Conservation (phyloP, 2,888 invertebrate genomes). For the Caprella mutica region DNA sequence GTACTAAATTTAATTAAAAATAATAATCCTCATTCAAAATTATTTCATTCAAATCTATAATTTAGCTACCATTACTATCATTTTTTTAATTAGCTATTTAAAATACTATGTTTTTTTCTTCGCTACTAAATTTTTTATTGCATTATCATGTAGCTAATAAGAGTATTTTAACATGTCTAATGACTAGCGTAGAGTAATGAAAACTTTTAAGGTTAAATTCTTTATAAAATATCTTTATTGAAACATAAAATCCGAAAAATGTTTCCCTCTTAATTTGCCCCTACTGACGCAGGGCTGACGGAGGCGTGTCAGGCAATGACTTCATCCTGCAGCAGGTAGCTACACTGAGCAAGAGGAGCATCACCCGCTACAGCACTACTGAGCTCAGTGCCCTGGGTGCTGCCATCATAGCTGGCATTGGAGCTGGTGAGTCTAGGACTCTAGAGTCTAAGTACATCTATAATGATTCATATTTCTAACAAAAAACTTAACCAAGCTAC, state of each 20-base stretch:
- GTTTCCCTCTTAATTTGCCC: neutral
- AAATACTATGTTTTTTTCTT: no score
- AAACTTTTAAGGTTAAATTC: no score
- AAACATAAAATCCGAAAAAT: neutral
- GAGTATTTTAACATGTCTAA: no score
- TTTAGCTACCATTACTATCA: neutral
- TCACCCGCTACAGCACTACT: slow-evolving; percentile 59
- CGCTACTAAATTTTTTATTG: no score
- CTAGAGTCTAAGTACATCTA: neutral
- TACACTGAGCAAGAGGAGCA: slow-evolving; percentile 60
- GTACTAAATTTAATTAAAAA: neutral
- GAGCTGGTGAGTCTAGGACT: slow-evolving; percentile 49
- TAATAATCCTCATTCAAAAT: neutral
- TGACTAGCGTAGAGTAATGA: no score
- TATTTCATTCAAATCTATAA: neutral
- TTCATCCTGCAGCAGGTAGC: slow-evolving; percentile 80
- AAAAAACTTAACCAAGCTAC: no score
- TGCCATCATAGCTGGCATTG: slow-evolving; percentile 71
- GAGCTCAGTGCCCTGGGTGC: slow-evolving; percentile 81
- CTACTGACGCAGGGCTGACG: slow-evolving; percentile 72
- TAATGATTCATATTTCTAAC: neutral
- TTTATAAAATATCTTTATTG: neutral
- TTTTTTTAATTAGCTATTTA: neutral
- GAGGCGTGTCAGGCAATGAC: slow-evolving; percentile 90
- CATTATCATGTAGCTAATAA: no score